Conservation (phyloP, 2,797 vertebrate genomes). For the Channa striata region DNA sequence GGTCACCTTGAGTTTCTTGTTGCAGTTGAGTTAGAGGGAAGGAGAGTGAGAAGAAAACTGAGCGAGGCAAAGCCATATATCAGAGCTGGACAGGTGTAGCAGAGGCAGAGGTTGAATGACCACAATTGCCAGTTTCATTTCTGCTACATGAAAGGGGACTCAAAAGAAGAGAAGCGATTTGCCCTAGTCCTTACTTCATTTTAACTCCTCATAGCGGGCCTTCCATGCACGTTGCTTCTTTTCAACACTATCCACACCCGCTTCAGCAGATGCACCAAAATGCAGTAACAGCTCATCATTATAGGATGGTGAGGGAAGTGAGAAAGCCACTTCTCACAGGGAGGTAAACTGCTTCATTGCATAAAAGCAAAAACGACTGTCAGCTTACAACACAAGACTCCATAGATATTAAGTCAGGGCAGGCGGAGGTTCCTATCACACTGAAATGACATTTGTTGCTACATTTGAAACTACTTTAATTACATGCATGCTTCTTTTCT, state of each 20-base stretch:
- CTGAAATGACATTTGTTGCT: neutral
- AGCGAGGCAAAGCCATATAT: slow-evolving; percentile 54
- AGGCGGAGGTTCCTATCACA: slow-evolving; percentile 7
- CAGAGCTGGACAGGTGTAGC: slow-evolving; percentile 60
- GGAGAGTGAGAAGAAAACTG: slow-evolving; percentile 15
- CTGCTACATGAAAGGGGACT: slow-evolving; percentile 39
- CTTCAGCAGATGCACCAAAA: too few species aligned
- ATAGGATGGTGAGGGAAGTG: slow-evolving; percentile 26
- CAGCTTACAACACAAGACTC: slow-evolving; percentile 34
- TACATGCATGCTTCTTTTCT: neutral
- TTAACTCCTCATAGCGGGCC: slow-evolving; percentile 11
- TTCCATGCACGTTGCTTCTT: too few species aligned
- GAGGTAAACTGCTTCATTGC: slow-evolving; percentile 27
- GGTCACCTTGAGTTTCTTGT: slow-evolving; percentile 62
- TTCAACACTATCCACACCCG: slow-evolving; percentile 14
- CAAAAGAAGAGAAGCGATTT: slow-evolving; percentile 30
- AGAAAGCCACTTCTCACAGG: slow-evolving; percentile 29
- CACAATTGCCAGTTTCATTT: slow-evolving; percentile 19
- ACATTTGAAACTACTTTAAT: neutral
- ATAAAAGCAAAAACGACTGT: slow-evolving; percentile 41
- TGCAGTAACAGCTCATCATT: slow-evolving; percentile 47
- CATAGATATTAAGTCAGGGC: slow-evolving; percentile 15
- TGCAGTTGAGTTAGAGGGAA: slow-evolving; percentile 33
- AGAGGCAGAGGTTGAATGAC: slow-evolving; percentile 47
- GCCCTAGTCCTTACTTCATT: slow-evolving; percentile 30